Evolutionary conservation across 2,888 invertebrate genomes (phyloP).

Genomic region (Aphidoletes aphidimyza): DNA sequence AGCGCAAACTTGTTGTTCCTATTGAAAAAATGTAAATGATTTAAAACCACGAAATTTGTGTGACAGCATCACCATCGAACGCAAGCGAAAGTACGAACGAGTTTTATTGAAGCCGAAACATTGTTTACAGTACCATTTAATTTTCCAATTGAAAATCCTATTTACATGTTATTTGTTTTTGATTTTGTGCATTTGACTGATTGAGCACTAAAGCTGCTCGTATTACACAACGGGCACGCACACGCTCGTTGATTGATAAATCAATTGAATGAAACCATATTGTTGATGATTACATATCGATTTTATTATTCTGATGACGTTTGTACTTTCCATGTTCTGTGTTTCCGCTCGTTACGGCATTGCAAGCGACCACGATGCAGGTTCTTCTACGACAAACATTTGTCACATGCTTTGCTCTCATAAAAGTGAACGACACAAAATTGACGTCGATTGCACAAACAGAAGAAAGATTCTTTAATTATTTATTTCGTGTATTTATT

Average conservation of each 20-base stretch:
- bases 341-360: not conserved
- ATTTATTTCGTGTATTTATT: not conserved
- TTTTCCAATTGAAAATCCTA: no score
- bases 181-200: not conserved
- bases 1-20: no score
- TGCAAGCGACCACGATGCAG: no score
- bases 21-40: not conserved
- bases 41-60: no score
- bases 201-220: not conserved
- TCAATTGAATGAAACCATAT: not conserved
- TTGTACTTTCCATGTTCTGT: no score
- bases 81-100: no score
- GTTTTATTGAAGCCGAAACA: no score
- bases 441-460: not conserved
- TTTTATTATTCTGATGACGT: constrained; percentile 16
- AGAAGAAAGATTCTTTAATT: not conserved
- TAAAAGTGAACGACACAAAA: not conserved
- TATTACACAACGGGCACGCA: no score
- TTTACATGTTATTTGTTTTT: no score
- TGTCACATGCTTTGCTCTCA: not conserved
- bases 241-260: not conserved
- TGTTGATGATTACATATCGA: not conserved
- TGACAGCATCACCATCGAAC: no score
- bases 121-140: no score
- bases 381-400: no score